Evolutionary conservation across 2,113 vertebrate genomes (phyloP).

Genomic region (Sciurus niger): DNA sequence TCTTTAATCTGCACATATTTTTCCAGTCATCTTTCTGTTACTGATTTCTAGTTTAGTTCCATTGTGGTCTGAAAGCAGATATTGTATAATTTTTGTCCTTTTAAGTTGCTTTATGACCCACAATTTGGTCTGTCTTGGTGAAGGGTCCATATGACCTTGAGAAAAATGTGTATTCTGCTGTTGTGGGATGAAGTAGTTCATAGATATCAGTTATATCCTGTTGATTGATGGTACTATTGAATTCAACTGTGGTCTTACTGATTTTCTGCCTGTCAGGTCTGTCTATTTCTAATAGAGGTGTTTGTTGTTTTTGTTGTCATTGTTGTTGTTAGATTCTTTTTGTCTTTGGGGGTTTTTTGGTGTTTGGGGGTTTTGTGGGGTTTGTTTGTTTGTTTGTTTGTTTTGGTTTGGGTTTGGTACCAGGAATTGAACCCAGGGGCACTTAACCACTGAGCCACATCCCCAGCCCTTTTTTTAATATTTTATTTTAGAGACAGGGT

Average conservation of each 20-base stretch:
- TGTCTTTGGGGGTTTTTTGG: no score
- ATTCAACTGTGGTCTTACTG: not conserved
- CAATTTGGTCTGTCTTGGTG: not conserved
- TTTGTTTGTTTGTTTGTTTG: no score
- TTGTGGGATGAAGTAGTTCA: not conserved
- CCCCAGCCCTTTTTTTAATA: no score
- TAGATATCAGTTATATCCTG: not conserved
- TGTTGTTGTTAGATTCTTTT: no score
- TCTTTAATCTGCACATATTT: not conserved
- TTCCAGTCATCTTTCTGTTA: constrained; percentile 3
- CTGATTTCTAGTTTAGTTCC: constrained; percentile 29
- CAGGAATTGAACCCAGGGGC: no score
- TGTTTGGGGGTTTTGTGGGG: no score
- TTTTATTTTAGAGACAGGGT: no score
- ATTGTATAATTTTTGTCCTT: not conserved
- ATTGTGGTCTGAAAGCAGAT: not conserved
- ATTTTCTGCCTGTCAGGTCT: not conserved
- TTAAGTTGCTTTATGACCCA: not conserved
- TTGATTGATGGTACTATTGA: not conserved
- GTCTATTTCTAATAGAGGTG: not conserved
- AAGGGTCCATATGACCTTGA: not conserved
- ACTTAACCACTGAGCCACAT: no score
- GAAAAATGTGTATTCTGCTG: not conserved
- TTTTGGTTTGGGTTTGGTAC: no score
- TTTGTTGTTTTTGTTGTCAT: no score